These are phyloP conservation scores for Gerosis bhagava DNA, from an alignment of 2,888 invertebrate genomes.

Conservation along the genomic window DNA sequence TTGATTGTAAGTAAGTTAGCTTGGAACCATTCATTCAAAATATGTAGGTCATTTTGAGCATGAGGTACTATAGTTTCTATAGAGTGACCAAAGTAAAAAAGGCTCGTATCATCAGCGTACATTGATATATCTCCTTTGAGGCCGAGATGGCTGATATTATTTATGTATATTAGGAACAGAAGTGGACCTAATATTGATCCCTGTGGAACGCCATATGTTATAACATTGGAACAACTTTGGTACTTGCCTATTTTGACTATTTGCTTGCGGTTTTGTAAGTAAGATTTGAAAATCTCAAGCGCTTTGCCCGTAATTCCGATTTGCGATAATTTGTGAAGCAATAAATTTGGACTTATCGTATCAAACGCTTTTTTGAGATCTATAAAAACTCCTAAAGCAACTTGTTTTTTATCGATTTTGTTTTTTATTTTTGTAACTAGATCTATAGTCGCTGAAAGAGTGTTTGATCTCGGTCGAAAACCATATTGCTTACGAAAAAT, in stretches of 20 bases:
- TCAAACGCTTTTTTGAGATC: no score
- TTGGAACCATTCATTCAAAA: not conserved
- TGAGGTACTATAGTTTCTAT: not conserved
- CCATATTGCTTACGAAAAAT: conserved; percentile 11
- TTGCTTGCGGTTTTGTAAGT: conserved; percentile 6
- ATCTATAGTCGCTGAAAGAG: no score
- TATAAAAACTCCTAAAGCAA: conserved; percentile 11
- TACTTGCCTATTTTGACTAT: not conserved
- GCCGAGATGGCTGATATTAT: not conserved
- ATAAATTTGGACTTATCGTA: no score
- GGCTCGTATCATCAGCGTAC: no score
- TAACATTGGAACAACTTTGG: not conserved
- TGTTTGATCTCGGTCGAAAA: no score
- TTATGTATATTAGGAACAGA: conserved; percentile 2
- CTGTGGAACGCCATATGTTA: conserved; percentile 1
- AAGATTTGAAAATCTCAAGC: no score
- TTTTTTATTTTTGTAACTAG: conserved; percentile 16
- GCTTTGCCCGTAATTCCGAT: not conserved
- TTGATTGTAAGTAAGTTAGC: conserved; percentile 1
- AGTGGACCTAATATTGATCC: conserved; percentile 1
- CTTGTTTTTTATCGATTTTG: no score
- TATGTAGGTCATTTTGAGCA: not conserved
- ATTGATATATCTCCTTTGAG: not conserved
- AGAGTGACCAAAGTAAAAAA: conserved; percentile 6
- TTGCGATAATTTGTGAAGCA: no score